Base-by-base conservation (phyloP, 1,140 invertebrate genomes). In the Tetramorium alpestre region DNA sequence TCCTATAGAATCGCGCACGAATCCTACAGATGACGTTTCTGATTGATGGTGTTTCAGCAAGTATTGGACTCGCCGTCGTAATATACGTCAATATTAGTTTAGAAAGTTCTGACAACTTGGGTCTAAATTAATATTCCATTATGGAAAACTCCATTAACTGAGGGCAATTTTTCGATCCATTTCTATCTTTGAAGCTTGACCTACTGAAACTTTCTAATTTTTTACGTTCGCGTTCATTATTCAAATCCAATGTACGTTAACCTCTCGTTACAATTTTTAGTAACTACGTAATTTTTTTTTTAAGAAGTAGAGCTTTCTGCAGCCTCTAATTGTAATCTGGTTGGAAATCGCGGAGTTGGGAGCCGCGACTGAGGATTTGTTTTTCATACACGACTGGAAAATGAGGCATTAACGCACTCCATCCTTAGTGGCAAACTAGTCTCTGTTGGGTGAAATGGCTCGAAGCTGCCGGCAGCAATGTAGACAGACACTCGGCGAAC, bases 391-490 rank as follows among this genome's bases (percentile, higher is more conserved):
- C 16, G 22, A 22, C 65, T 87, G 77, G 77, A 90, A 87, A 89
- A 89, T 84, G 51, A 58, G 44, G 44, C 16, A 8, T 11, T 62
- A 38, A 56, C 49, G 69, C 60, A 62, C 51, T 90, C 77, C 64
- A 77, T 90, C 88, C 82, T 64, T 77, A 18, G 54, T 54, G 11
- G 16, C 60, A 51, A 89, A 89, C 88, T 67, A 84, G 51, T 81
- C 33, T 56, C 67, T 86, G 62, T 58, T 88, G 69, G 49, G 58
- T 73, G 51, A 69, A 84, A 84, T 54, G 75, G 69, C 72, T 33
- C 38, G 64, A 38, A 64, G 64, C 76, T 87, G 89, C 89, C 76
- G 81, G 81, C 58, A 54, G 85, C 82, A 87, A 87, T 62, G 82
- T 70, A 69, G 69, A 64, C 25, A 77, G 86, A 64, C 54, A 25